Percentiles rank a stretch among this genome's conserved stretches.
Conservation (phyloP, 2,888 invertebrate species). For the Hyalella azteca region DNA sequence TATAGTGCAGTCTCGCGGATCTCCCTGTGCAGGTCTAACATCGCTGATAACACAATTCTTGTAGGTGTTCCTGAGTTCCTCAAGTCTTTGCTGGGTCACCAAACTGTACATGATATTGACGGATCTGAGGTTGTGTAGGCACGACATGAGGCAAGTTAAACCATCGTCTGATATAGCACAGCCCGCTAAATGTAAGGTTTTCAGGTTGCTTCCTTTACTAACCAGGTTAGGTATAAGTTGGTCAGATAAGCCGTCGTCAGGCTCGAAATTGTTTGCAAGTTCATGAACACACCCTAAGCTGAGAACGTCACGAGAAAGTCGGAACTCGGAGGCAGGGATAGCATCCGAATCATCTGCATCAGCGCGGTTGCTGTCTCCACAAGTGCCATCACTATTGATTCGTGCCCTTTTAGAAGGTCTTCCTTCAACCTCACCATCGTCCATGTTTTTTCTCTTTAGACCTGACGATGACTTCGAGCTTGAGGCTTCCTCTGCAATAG, state of each 20-base stretch:
- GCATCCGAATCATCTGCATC: neutral
- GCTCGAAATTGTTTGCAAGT: conserved; percentile 22
- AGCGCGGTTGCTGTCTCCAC: neutral
- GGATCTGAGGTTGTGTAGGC: conserved; percentile 42
- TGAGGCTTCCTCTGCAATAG: conserved; percentile 30
- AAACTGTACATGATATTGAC: conserved; percentile 49
- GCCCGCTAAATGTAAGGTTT: conserved; percentile 48
- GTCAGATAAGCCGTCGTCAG: conserved; percentile 51
- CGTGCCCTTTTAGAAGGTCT: neutral
- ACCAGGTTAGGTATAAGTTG: conserved; percentile 43
- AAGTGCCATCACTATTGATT: neutral
- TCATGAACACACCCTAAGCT: neutral
- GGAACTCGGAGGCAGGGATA: neutral
- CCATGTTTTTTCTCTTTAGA: neutral
- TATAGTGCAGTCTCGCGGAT: conserved; percentile 13
- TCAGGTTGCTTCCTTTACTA: conserved; percentile 41
- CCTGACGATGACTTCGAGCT: neutral
- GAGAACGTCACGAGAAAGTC: neutral
- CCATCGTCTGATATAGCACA: conserved; percentile 55
- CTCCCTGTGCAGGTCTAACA: neutral
- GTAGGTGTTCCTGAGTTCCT: conserved; percentile 41
- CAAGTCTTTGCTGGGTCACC: conserved; percentile 46
- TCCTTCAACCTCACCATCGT: conserved; percentile 1
- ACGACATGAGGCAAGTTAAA: conserved; percentile 43
- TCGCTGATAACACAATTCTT: conserved; percentile 3